Evolutionary conservation across 2,888 invertebrate species (phyloP), one percentile per base, ranked within the genome.

Genomic region (Drosophila helvetica): DNA sequence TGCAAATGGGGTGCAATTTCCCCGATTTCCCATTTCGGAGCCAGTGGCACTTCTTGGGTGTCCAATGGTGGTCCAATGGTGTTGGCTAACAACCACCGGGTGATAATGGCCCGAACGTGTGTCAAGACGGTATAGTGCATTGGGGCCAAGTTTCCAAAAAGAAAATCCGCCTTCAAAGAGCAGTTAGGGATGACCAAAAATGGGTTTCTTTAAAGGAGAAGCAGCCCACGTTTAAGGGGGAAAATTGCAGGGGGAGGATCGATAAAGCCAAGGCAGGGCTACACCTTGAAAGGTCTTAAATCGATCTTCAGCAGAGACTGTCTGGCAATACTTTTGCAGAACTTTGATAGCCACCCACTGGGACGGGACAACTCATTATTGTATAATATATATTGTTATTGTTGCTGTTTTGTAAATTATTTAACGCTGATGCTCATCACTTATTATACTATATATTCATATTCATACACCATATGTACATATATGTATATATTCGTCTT

Each of bases 361-460:
- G 33, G 33, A 33, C 33, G 43, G 38, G 17, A 25, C 5, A 19
- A 19, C 30, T 70, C 38, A 57, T 57, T 63, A 57, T 45, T 68
- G 27, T 70, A 70, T 63, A 70, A 70, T 69, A 46, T 69, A 46
- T 71, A 33, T 50, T 27, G 43, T 66, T 62, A 33, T 27, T 59
- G 59, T 17, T 22, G 60, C 48, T 47, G 63, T 69, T 63, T 62
- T 70, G 56, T 70, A 73, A 79, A 84, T 80, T 51, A 86, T 79
- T 77, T 51, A 53, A 65, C 60, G 69, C 65, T 75, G 67, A 68
- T 68, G 72, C 56, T 68, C 75, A 76, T 73, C 63, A 64, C 70
- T 61, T 67, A 52, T 56, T 53, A 54, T 51, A 64, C 8, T 47
- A 67, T 61, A 52, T 18, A 42, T 58, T 47, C 51, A 69, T 66